phyloP scores from a whole-genome alignment of 2,113 vertebrate genomes.

The Ahaetulla prasina region DNA sequence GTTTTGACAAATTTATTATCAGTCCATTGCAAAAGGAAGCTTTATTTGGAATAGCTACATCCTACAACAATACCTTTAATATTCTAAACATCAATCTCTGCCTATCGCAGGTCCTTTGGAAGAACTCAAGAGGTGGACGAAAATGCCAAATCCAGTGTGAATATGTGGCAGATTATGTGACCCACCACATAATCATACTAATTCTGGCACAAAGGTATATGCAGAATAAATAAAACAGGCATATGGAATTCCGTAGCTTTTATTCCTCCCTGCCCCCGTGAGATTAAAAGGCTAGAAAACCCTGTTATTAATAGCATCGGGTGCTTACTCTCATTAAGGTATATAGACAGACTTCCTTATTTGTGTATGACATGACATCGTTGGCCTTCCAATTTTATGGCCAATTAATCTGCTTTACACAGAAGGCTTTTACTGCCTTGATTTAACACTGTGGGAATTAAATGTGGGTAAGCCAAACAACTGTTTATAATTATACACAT shows the following conservation, averaged over 20 bases:
- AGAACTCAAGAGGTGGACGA: background rate
- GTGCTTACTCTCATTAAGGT: background rate
- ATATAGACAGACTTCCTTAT: background rate
- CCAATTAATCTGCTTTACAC: conserved; percentile 39
- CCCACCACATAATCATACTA: background rate
- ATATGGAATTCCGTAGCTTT: background rate
- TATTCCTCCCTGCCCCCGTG: background rate
- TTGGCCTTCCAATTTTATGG: conserved; percentile 11
- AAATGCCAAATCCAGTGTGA: background rate
- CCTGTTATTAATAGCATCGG: background rate
- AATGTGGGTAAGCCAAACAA: conserved; percentile 40
- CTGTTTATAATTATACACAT: conserved; percentile 46
- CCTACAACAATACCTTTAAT: background rate
- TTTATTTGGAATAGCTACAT: background rate
- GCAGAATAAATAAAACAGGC: background rate
- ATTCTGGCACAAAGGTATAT: background rate
- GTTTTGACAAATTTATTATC: background rate
- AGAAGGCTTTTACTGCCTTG: conserved; percentile 34
- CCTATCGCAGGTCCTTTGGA: background rate
- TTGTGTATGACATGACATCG: conserved; percentile 10
- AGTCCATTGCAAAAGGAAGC: background rate
- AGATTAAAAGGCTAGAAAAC: background rate
- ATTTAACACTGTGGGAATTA: conserved; percentile 52
- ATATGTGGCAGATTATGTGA: background rate
- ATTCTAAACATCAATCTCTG: background rate